Evolutionary conservation across 1,140 invertebrate species (phyloP).

Genomic region (Brachionus koreanus): DNA sequence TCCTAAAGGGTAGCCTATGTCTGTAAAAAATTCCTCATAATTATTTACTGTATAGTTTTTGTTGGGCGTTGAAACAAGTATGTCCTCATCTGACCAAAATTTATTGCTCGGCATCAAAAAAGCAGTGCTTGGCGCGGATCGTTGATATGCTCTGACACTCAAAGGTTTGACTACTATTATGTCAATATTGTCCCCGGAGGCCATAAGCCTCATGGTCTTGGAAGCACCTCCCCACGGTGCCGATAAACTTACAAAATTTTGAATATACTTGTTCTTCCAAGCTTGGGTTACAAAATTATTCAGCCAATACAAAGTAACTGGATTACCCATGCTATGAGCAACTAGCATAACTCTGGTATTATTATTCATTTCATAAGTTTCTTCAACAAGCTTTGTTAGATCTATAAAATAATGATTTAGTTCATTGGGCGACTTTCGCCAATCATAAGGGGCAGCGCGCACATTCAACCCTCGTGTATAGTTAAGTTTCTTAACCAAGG

Average conservation of each 20-base stretch:
- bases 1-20: slow-evolving; percentile 74
- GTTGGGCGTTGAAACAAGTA: slow-evolving; percentile 70
- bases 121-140: slow-evolving; percentile 86
- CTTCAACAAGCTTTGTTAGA: slow-evolving; percentile 76
- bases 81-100: slow-evolving; percentile 78
- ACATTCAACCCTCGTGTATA: slow-evolving; percentile 77
- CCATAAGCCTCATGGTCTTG: slow-evolving; percentile 87
- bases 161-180: slow-evolving; percentile 65
- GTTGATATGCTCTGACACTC: slow-evolving; percentile 76
- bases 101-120: slow-evolving; percentile 81
- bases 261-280: slow-evolving; percentile 79
- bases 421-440: slow-evolving; percentile 87
- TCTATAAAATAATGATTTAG: slow-evolving; percentile 74
- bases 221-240: slow-evolving; percentile 91
- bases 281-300: slow-evolving; percentile 35
- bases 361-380: slow-evolving; percentile 74
- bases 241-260: slow-evolving; percentile 73
- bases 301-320: slow-evolving; percentile 28
- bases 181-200: slow-evolving; percentile 68
- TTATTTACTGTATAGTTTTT: slow-evolving; percentile 81
- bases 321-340: slow-evolving; percentile 85
- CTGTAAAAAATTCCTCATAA: slow-evolving; percentile 75
- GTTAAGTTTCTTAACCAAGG: slow-evolving; percentile 69
- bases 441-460: slow-evolving; percentile 91
- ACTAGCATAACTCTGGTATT: slow-evolving; percentile 74